Percentiles rank a stretch among this genome's conserved stretches.
These are phyloP conservation scores for Tetranychus piercei DNA, from an alignment of 2,888 invertebrate species.

Conservation along the genomic window DNA sequence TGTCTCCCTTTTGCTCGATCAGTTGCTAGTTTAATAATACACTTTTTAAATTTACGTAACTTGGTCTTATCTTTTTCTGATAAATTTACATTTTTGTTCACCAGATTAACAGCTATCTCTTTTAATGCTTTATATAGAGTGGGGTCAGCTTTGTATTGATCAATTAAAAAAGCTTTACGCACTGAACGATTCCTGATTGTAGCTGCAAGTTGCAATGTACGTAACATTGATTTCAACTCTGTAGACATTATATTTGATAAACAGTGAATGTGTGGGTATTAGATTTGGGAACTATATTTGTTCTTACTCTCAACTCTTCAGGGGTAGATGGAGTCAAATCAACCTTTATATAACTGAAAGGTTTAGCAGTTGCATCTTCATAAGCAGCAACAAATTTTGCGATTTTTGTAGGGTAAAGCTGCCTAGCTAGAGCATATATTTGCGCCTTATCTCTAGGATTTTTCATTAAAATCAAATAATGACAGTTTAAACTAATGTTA, in stretches of 20 bases:
- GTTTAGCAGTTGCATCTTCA: slow-evolving; percentile 16
- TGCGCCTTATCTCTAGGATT: slow-evolving; percentile 2
- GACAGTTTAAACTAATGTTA: slow-evolving; percentile 15
- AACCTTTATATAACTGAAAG: slow-evolving; percentile 17
- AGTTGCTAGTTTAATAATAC: neutral
- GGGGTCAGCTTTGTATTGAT: neutral
- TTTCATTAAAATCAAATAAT: slow-evolving; percentile 6
- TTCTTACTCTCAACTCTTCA: slow-evolving; percentile 2
- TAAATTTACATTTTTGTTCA: slow-evolving; percentile 10
- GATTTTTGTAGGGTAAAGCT: slow-evolving; percentile 13
- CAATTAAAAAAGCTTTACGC: neutral
- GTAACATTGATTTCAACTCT: neutral
- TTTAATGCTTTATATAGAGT: slow-evolving; percentile 8
- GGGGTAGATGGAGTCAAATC: slow-evolving; percentile 7
- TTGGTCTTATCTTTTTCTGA: neutral
- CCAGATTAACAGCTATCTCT: slow-evolving; percentile 12
- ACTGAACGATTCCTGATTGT: neutral
- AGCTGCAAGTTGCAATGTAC: neutral
- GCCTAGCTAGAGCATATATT: neutral
- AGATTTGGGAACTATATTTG: neutral
- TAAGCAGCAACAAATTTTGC: slow-evolving; percentile 13
- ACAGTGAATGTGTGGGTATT: slow-evolving; percentile 7
- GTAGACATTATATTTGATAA: slow-evolving; percentile 4
- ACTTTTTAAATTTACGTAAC: neutral
- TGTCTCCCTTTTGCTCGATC: neutral